Conservation (phyloP, 2,888 invertebrate species). For the Machimus atricapillus region DNA sequence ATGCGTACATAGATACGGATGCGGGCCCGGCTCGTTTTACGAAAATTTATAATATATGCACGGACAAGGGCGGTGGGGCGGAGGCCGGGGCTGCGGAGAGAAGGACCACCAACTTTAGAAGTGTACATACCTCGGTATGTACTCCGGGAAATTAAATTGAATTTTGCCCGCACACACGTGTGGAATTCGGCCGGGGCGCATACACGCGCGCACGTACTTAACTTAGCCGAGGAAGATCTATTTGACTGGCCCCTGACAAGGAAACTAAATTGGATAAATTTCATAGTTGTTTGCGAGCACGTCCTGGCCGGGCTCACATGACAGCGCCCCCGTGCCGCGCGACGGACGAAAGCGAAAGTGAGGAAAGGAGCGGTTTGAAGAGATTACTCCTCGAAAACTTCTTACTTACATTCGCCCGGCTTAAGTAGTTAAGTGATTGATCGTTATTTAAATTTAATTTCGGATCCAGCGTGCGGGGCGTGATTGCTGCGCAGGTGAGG, state of each 20-base stretch:
- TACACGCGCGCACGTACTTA: slow-evolving; percentile 10
- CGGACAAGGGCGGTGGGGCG: not conserved
- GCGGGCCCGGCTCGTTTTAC: not conserved
- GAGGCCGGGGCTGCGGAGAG: not conserved
- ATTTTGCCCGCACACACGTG: slow-evolving; percentile 26
- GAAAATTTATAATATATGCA: slow-evolving; percentile 42
- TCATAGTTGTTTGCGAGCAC: slow-evolving; percentile 31
- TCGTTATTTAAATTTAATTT: slow-evolving; percentile 28
- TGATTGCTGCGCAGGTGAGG: not conserved
- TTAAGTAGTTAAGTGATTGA: slow-evolving; percentile 20
- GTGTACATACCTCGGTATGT: slow-evolving; percentile 28
- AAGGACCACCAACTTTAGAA: not conserved
- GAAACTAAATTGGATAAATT: slow-evolving; percentile 34
- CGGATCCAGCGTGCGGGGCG: not conserved
- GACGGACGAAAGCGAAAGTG: not conserved
- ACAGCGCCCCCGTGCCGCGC: not conserved
- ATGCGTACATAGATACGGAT: not conserved
- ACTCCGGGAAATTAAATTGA: slow-evolving; percentile 39
- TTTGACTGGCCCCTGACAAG: slow-evolving; percentile 33
- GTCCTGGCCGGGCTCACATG: not conserved
- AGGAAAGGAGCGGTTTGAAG: not conserved
- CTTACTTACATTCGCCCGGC: slow-evolving; percentile 4
- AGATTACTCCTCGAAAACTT: not conserved
- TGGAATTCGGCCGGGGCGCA: not conserved
- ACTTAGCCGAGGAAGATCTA: slow-evolving; percentile 23